phyloP scores from a whole-genome alignment of 2,797 vertebrate genomes.

The Pogonophryne albipinna region DNA sequence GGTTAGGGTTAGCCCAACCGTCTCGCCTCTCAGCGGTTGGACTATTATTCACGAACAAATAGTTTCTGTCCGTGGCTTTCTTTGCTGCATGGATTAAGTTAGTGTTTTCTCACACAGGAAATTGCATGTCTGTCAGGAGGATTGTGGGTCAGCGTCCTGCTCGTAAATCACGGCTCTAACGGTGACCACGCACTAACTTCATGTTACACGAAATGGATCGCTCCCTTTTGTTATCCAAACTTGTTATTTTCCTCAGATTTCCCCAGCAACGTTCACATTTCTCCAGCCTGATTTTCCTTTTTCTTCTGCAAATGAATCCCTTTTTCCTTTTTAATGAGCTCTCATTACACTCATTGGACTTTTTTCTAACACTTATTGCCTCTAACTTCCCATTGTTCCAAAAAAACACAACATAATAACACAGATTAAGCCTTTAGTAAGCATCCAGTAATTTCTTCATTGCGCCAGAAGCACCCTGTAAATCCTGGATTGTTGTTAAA shows the following conservation, averaged over 20 bases:
- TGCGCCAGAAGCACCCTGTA: slow-evolving; percentile 46
- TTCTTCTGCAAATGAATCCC: not conserved
- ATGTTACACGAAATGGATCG: slow-evolving; percentile 38
- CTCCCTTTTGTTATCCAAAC: slow-evolving; percentile 12
- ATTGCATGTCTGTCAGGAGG: slow-evolving; percentile 78
- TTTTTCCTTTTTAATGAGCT: slow-evolving; percentile 15
- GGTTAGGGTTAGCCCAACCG: slow-evolving; percentile 31
- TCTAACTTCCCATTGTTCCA: slow-evolving; percentile 9
- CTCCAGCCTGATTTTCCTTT: not conserved
- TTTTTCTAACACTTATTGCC: not conserved
- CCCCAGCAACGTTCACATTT: not conserved
- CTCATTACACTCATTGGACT: not conserved
- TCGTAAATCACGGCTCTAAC: slow-evolving; percentile 70
- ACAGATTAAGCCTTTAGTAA: slow-evolving; percentile 57
- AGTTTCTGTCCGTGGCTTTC: slow-evolving; percentile 51
- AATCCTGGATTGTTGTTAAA: slow-evolving; percentile 58
- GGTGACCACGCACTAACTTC: slow-evolving; percentile 45
- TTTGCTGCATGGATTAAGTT: slow-evolving; percentile 67
- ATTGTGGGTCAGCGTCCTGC: slow-evolving; percentile 64
- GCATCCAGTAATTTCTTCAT: slow-evolving; percentile 43
- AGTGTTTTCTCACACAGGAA: slow-evolving; percentile 80
- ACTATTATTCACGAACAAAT: slow-evolving; percentile 57
- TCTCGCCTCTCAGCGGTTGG: slow-evolving; percentile 20
- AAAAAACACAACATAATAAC: slow-evolving; percentile 46
- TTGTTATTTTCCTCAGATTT: slow-evolving; percentile 24